Evolutionary conservation across 2,113 vertebrate genomes (phyloP), one percentile per base, ranked within the genome.

Genomic region (Eurystomus gularis): DNA sequence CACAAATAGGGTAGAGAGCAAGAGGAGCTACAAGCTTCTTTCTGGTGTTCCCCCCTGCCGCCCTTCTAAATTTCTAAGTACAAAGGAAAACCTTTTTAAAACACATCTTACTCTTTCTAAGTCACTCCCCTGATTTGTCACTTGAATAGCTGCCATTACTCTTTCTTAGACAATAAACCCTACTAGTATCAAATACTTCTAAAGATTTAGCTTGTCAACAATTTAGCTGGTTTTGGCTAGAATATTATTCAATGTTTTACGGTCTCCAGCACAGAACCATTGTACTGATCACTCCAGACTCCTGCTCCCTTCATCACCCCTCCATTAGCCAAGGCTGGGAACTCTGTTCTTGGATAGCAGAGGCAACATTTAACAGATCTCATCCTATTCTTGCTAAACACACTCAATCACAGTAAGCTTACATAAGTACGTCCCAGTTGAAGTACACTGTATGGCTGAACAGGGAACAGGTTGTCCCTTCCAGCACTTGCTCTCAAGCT

Each of bases 151-250:
- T 84, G 69, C 28, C 46, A 61, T 75, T 42, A 35, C 57, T 90
- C 20, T 25, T 76, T 29, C 80, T 94, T 62, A 85, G 52, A 82
- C 61, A 90, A 85, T 48, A 85, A 91, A 68, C 17, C 23, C 52
- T 14, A 31, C 76, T 14, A 57, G 54, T 23, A 77, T 40, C 23
- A 60, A 93, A 18, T n/a, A 58, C 51, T 84, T 82, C 58, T 70
- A 39, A 62, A 87, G 23, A 66, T 40, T 57, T 65, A 39, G 17
- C 72, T 84, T 81, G 40, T 51, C 55, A 73, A 79, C 42, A 81
- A 78, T n/a, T 15, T 51, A n/a, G 20, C 37, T 93, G 64, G 60
- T 62, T 91, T 77, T 48, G 26, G 70, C 70, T 31, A 70, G 73
- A 64, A 78, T 64, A 81, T 24, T 26, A 64, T 42, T 86, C 77